Evolutionary conservation across 2,113 vertebrate genomes (phyloP).

Genomic region (Sturnus vulgaris): DNA sequence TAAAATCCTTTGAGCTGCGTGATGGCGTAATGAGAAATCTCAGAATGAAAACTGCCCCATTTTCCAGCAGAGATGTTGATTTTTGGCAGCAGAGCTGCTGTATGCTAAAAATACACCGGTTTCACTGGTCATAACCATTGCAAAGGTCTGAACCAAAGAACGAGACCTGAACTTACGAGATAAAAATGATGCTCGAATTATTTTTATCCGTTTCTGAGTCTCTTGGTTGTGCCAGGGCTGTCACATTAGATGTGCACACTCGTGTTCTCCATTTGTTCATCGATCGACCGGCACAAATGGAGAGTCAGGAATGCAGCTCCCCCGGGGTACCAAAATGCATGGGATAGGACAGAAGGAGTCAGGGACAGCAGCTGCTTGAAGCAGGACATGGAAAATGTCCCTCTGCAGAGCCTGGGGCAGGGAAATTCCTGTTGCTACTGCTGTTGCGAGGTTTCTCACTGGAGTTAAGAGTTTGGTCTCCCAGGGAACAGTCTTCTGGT

Average conservation of each 20-base stretch:
- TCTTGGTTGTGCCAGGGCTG: neutral
- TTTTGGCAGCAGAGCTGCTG: neutral
- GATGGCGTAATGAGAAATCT: neutral
- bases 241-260: fast-evolving
- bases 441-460: neutral
- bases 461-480: neutral
- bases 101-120: neutral
- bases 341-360: neutral
- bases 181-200: neutral
- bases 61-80: neutral
- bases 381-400: neutral
- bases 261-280: neutral
- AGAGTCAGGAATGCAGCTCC: neutral
- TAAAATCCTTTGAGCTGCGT: neutral
- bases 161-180: neutral
- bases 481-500: neutral
- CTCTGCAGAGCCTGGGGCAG: neutral
- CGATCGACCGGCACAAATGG: neutral
- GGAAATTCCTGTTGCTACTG: neutral
- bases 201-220: neutral
- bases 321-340: neutral
- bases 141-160: neutral
- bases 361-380: neutral
- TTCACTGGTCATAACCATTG: neutral
- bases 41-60: neutral